Conservation (phyloP, 2,797 vertebrate genomes). For the Helostoma temminkii region DNA sequence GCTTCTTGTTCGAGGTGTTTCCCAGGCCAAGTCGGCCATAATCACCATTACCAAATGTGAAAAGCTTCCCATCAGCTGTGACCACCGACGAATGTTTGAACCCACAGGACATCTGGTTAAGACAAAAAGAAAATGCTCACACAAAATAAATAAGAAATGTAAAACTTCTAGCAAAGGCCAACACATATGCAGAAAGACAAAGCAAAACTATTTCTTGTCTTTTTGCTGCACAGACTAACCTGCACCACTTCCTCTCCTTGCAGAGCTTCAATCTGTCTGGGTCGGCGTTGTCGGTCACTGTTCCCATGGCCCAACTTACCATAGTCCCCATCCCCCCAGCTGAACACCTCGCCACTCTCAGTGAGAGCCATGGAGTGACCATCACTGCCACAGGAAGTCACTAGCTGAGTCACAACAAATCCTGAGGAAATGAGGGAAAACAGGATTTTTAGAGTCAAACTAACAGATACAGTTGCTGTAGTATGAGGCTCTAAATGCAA, state of each 20-base stretch:
- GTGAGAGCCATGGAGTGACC: conserved; percentile 89
- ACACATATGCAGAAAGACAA: too few relatives aligned
- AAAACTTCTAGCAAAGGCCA: too few relatives aligned
- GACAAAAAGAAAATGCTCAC: not conserved
- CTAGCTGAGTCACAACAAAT: conserved; percentile 87
- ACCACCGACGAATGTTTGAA: conserved; percentile 88
- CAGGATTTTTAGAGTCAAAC: not conserved
- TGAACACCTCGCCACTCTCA: conserved; percentile 89
- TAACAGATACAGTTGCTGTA: too few relatives aligned
- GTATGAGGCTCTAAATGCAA: too few relatives aligned
- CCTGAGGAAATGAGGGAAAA: conserved; percentile 65
- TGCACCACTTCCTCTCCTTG: conserved; percentile 89
- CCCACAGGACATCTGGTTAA: conserved; percentile 84
- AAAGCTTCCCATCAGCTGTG: conserved; percentile 86
- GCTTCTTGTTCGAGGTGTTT: conserved; percentile 88
- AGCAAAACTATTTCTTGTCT: too few relatives aligned
- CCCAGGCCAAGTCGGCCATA: conserved; percentile 86
- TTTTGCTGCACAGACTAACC: too few relatives aligned
- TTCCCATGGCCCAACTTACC: conserved; percentile 89
- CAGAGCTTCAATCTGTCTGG: conserved; percentile 86
- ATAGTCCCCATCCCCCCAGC: conserved; percentile 89
- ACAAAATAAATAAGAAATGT: not conserved
- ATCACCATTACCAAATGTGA: conserved; percentile 88
- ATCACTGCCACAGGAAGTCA: conserved; percentile 87
- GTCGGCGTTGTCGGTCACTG: conserved; percentile 87